A percentile compares a stretch with the other conserved stretches of the same genome.
These are phyloP conservation scores for Phyllostomus discolor DNA, from an alignment of 2,113 vertebrate species.

Conservation along the genomic window DNA sequence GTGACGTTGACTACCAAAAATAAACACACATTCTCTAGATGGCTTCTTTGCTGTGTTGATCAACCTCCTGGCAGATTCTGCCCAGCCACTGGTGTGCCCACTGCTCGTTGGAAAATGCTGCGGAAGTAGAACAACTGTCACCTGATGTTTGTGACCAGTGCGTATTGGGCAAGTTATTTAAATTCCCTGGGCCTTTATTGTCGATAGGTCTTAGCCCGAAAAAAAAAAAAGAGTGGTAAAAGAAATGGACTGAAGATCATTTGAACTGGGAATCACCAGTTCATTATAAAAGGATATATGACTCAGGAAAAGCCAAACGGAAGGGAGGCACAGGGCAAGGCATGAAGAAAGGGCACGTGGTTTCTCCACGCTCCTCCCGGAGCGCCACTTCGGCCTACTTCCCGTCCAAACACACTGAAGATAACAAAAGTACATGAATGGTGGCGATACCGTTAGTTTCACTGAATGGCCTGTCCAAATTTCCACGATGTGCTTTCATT, in stretches of 20 bases:
- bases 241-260: not conserved
- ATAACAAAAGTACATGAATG: not conserved
- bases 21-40: not conserved
- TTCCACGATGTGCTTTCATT: not conserved
- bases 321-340: not conserved
- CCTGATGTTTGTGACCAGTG: not conserved
- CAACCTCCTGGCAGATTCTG: not conserved
- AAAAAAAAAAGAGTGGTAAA: not conserved
- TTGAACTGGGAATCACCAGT: not conserved
- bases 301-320: not conserved
- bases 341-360: not conserved
- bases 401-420: not conserved
- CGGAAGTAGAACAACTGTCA: too few species aligned
- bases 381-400: too few species aligned
- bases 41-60: not conserved
- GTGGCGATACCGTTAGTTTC: not conserved
- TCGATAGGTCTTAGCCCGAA: not conserved
- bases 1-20: not conserved
- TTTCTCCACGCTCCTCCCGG: not conserved
- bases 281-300: not conserved
- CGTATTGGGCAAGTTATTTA: not conserved
- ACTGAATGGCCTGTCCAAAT: not conserved
- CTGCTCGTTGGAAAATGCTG: not conserved
- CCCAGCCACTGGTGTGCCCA: not conserved
- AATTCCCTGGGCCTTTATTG: not conserved